phyloP scores from a whole-genome alignment of 2,113 vertebrate species.

The Orthonyx spaldingii region DNA sequence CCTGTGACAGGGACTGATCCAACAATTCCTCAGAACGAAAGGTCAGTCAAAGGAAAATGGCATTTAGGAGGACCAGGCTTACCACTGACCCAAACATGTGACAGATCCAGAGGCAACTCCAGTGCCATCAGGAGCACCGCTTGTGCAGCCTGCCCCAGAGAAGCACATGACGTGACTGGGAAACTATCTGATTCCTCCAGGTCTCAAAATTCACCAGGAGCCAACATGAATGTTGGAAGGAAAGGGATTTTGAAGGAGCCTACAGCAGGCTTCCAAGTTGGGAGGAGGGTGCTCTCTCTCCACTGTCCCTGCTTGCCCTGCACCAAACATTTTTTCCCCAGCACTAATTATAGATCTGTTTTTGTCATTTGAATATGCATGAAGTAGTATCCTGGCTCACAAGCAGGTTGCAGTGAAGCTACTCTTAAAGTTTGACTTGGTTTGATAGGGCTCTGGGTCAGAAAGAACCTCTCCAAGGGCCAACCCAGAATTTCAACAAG shows the following conservation, averaged over 20 bases:
- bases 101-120: constrained; percentile 36
- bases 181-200: constrained; percentile 64
- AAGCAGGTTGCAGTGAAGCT: not conserved
- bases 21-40: constrained; percentile 60
- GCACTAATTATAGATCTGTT: constrained; percentile 40
- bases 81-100: constrained; percentile 40
- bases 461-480: not conserved
- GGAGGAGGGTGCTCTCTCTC: not conserved
- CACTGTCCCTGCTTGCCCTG: constrained; percentile 43
- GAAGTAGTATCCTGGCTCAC: not conserved
- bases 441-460: not conserved
- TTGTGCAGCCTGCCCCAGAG: not conserved
- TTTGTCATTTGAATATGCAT: constrained; percentile 22
- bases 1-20: constrained; percentile 58
- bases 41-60: constrained; percentile 67
- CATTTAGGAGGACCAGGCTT: constrained; percentile 52
- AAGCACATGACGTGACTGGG: constrained; percentile 51
- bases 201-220: constrained; percentile 65
- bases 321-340: not conserved
- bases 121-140: constrained; percentile 4
- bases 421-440: not conserved
- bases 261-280: not conserved
- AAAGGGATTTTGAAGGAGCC: constrained; percentile 60
- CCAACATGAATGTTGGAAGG: constrained; percentile 58
- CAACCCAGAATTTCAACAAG: not conserved